A percentile compares a stretch with the other conserved stretches of the same genome.
phyloP scores from a whole-genome alignment of 92 coral and sea anemone species.

The Epizoanthus scotinus region DNA sequence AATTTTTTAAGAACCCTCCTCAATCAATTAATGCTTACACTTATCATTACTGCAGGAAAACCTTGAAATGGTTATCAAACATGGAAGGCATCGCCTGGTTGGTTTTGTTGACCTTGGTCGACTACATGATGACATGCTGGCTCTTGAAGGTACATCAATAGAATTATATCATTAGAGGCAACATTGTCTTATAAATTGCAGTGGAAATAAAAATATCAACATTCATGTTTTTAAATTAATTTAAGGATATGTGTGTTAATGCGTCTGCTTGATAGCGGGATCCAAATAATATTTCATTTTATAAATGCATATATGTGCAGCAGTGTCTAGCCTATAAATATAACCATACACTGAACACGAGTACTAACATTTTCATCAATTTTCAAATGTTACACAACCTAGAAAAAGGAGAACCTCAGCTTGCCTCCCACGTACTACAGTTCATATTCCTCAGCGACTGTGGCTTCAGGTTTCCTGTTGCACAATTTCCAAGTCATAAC shows the following conservation, averaged over 20 bases:
- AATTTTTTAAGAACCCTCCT: neutral
- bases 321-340: too few relatives aligned
- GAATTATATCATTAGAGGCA: too few relatives aligned
- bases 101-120: constrained; percentile 20
- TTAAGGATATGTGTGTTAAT: too few relatives aligned
- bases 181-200: too few relatives aligned
- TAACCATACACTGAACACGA: too few relatives aligned
- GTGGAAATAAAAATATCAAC: too few relatives aligned
- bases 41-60: neutral
- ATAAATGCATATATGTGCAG: too few relatives aligned
- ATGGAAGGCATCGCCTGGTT: neutral
- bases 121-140: constrained; percentile 17
- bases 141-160: constrained; percentile 1
- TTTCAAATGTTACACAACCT: too few relatives aligned
- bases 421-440: constrained; percentile 57
- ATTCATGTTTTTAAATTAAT: too few relatives aligned
- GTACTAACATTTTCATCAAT: too few relatives aligned
- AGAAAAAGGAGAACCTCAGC: constrained; percentile 2
- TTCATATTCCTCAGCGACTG: constrained; percentile 51
- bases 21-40: neutral
- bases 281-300: too few relatives aligned
- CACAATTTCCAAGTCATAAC: constrained; percentile 49
- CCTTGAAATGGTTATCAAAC: constrained; percentile 6
- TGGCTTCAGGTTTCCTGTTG: constrained; percentile 56
- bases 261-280: too few relatives aligned